Evolutionary conservation across 2,113 vertebrate species (phyloP).

Genomic region (Dermatemys mawii): DNA sequence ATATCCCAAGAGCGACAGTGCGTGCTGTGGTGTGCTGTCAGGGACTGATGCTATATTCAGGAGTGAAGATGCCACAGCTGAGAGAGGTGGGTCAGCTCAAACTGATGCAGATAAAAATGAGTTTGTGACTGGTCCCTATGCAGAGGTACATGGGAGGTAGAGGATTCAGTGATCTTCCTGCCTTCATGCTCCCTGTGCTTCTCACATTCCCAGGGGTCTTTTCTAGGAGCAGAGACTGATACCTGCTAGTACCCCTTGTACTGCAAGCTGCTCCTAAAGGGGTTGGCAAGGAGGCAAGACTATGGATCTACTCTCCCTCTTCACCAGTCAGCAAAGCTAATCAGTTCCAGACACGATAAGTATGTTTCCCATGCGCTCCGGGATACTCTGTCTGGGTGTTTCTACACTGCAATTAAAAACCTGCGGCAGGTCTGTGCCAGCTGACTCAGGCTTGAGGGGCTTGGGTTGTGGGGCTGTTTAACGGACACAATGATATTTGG

Average conservation of each 20-base stretch:
- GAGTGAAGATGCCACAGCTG: not conserved
- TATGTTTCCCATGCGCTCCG: rapidly evolving
- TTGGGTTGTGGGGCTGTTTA: too few relatives aligned
- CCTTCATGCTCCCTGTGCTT: not conserved
- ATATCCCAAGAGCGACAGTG: not conserved
- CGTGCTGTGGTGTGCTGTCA: not conserved
- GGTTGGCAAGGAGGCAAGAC: not conserved
- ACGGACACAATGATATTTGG: too few relatives aligned
- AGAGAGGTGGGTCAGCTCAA: not conserved
- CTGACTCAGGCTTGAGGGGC: too few relatives aligned
- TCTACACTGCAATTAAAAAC: too few relatives aligned
- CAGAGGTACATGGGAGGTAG: not conserved
- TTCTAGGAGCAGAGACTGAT: not conserved
- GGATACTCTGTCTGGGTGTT: not conserved
- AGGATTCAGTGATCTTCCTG: not conserved
- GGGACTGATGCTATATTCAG: not conserved
- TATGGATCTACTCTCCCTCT: not conserved
- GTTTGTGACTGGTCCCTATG: not conserved
- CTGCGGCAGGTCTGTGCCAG: too few relatives aligned
- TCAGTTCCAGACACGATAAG: not conserved
- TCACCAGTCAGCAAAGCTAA: not conserved
- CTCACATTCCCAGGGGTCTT: not conserved
- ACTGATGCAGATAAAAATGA: not conserved
- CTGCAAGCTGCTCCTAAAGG: not conserved
- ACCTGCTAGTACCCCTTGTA: not conserved